Base-by-base conservation (phyloP, 2,888 invertebrate species). In the Camponotus fellah region DNA sequence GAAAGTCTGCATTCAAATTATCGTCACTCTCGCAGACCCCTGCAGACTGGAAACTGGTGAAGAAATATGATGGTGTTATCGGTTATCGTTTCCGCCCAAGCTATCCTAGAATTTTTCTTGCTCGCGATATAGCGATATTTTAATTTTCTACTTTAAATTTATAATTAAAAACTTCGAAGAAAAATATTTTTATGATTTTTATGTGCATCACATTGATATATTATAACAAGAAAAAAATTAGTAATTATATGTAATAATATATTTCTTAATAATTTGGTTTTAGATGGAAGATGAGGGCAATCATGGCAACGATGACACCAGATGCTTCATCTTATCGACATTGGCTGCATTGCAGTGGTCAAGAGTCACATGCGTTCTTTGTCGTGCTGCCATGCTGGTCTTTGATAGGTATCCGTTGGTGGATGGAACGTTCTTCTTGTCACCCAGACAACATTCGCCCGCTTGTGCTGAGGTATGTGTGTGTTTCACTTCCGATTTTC, bases 241-340 rank as follows among this genome's bases (percentile, higher is more conserved):
- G 17, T 10, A 49, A 53, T 46, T 53, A 17, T 14, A 49, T 21
- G 1, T 72, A 49, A 79, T 12, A 37, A 77, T 68, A 17, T 4
- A 12, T 71, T 71, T 9, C 12, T 80, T 56, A 40, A 43, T n/a
- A 37, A 5, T 79, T 91, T 96, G 96, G 94, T 77, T 96, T 71
- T 96, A 99, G 98, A 99, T 99, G 96, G 99, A 99, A 95, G 99
- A 99, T 94, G 99, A 99, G 95, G 99, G 99, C 88, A 98, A 99
- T 95, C 99, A 99, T 95, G 99, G 99, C 92, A 99, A 99, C 95
- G 99, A 99, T 95, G 99, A 99, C 95, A 99, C 99, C 71, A 97
- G 99, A 91, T 97, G 98, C 94, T 99, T 99, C 96, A 98, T 99
- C 92, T 96, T 99, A 94, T 98, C 99, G 86, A 99, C 98, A 64